Percentiles rank a stretch among this genome's conserved stretches.
Conservation (phyloP, 2,113 vertebrate species). For the Taurulus bubalis region DNA sequence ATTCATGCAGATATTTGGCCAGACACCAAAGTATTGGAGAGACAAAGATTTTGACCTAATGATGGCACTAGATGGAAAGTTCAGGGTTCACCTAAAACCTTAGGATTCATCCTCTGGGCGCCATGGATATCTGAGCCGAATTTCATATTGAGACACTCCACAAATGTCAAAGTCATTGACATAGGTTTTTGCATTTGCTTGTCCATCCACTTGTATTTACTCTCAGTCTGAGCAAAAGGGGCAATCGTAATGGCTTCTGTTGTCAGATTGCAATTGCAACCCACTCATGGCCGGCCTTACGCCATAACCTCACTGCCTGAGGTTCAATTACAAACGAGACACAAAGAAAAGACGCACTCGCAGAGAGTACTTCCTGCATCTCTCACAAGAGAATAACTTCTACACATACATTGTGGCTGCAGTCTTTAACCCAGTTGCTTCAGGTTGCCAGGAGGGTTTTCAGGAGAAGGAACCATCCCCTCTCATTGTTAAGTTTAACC, state of each 20-base stretch:
- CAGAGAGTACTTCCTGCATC: slow-evolving; percentile 25
- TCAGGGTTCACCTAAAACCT: background rate
- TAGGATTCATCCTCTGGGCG: background rate
- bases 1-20: background rate
- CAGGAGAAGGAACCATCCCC: slow-evolving; percentile 39
- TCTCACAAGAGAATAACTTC: slow-evolving; percentile 43
- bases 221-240: slow-evolving; percentile 14
- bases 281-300: slow-evolving; percentile 18
- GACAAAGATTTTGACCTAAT: background rate
- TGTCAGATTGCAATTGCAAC: slow-evolving; percentile 29
- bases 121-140: background rate
- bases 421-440: slow-evolving; percentile 65
- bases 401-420: slow-evolving; percentile 70
- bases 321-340: slow-evolving; percentile 22
- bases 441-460: slow-evolving; percentile 53
- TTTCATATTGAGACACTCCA: background rate
- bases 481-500: slow-evolving; percentile 53
- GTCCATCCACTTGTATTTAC: background rate
- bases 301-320: slow-evolving; percentile 15
- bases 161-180: background rate
- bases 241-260: slow-evolving; percentile 25
- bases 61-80: background rate
- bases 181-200: background rate
- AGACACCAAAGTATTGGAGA: background rate
- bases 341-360: background rate